Base-by-base conservation (phyloP, 2,888 invertebrate species). In the Sinotaia quadrata region DNA sequence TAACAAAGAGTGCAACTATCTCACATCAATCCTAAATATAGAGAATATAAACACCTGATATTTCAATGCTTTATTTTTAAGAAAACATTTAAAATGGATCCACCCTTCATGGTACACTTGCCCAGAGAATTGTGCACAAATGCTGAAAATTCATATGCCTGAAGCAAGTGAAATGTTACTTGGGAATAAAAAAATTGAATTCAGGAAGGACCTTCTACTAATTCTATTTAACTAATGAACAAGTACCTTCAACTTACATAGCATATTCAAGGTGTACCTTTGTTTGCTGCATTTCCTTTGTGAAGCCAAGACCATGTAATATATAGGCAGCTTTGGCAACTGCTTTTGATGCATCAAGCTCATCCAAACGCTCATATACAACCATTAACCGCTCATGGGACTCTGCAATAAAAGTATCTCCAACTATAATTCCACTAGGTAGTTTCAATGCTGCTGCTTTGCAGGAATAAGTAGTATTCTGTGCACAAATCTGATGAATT, bases 371-470 rank as follows among this genome's bases (percentile, higher is more conserved):
- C 82, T 99, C 98, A 87, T 99, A 99, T 31, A 99, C 92, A 87
- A 99, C 98, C 93, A 98, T 94, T 78, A 99, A 90, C 87, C 97
- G 95, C 82, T 99, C 98, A 88, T 98, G 96, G 63, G 95, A 92
- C 85, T 95, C 94, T 93, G 86, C 12, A 81, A 81, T 8, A 24
- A 5, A n/a, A 41, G 15, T 41, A n/a, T n/a, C n/a, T n/a, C n/a
- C n/a, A n/a, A n/a, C n/a, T n/a, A n/a, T n/a, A n/a, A n/a, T n/a
- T n/a, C n/a, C n/a, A n/a, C n/a, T n/a, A n/a, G n/a, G n/a, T n/a
- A n/a, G n/a, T n/a, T n/a, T n/a, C n/a, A n/a, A n/a, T n/a, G n/a
- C n/a, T n/a, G n/a, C n/a, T n/a, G n/a, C n/a, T n/a, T n/a, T n/a
- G n/a, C n/a, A n/a, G n/a, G n/a, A n/a, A n/a, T n/a, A n/a, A n/a